These are phyloP conservation scores for Heteromormyrus szaboi DNA, from an alignment of 2,797 vertebrate species.

Conservation along the genomic window DNA sequence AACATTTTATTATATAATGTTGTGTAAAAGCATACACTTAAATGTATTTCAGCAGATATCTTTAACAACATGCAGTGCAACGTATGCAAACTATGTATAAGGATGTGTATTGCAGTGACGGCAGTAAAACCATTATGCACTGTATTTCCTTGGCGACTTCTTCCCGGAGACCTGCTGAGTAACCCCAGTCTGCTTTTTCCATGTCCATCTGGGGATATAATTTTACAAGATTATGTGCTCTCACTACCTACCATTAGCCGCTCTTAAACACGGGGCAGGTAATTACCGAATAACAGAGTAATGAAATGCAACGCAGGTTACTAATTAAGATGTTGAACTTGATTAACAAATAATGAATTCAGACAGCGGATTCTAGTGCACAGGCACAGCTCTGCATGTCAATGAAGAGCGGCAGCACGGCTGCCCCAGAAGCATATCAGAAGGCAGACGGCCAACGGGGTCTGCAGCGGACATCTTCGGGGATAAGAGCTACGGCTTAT, in stretches of 20 bases:
- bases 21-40: background rate
- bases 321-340: slow-evolving; percentile 77
- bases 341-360: slow-evolving; percentile 66
- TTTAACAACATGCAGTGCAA: background rate
- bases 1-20: background rate
- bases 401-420: slow-evolving; percentile 25
- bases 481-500: background rate
- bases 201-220: slow-evolving; percentile 55
- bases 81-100: background rate
- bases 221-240: slow-evolving; percentile 56
- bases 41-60: background rate
- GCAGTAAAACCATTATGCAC: background rate
- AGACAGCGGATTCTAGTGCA: slow-evolving; percentile 51
- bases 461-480: background rate
- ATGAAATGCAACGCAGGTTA: slow-evolving; percentile 75
- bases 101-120: background rate
- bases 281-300: slow-evolving; percentile 80
- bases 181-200: slow-evolving; percentile 23
- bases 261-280: slow-evolving; percentile 58
- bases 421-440: background rate
- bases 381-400: slow-evolving; percentile 39
- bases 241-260: slow-evolving; percentile 60
- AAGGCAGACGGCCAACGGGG: background rate
- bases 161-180: slow-evolving; percentile 30
- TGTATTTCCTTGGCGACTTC: slow-evolving; percentile 21